Evolutionary conservation across 1,140 invertebrate genomes (phyloP), one percentile per base, ranked within the genome.

Genomic region (Pinna nobilis): DNA sequence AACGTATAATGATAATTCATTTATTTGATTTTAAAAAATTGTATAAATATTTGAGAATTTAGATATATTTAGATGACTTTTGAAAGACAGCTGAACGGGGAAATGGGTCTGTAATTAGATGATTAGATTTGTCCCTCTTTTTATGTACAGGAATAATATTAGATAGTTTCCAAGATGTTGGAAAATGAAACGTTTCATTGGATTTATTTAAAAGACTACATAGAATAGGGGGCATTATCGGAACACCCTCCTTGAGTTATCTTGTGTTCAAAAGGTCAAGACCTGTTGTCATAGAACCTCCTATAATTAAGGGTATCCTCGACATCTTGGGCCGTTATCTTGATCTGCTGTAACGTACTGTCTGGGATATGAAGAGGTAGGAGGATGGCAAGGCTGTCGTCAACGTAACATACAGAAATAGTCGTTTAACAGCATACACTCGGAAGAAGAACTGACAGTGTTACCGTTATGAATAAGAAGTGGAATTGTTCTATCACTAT

Each of bases 1-100:
- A 44, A 11, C 39, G n/a, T n/a, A n/a, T n/a, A n/a, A n/a, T 44
- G 39, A n/a, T 11, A 44, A 44, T 44, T 44, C 9, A 11, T 11
- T 44, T n/a, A 44, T 44, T 44, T 11, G 9, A 11, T 44, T 44
- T 44, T 44, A 59, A 20, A 18, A 32, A 59, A 35, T 59, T 59
- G 18, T 59, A 59, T 3, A 33, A 32, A 59, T 59, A 59, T 59
- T 59, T 59, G n/a, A 59, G 35, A 59, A 59, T 59, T n/a, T n/a
- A n/a, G n/a, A 33, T 9, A 23, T 35, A 32, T 59, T 59, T 59
- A 53, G 9, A 61, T 49, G 37, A 59, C 28, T 70, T 70, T 70
- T 44, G 9, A 9, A 11, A 44, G 39, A n/a, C 39, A 44, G n/a
- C 39, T 44, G 9, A 44, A 44, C 39, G n/a, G n/a, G n/a, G 39